Evolutionary conservation across 2,888 invertebrate species (phyloP).

Genomic region (Gerris lacustris): DNA sequence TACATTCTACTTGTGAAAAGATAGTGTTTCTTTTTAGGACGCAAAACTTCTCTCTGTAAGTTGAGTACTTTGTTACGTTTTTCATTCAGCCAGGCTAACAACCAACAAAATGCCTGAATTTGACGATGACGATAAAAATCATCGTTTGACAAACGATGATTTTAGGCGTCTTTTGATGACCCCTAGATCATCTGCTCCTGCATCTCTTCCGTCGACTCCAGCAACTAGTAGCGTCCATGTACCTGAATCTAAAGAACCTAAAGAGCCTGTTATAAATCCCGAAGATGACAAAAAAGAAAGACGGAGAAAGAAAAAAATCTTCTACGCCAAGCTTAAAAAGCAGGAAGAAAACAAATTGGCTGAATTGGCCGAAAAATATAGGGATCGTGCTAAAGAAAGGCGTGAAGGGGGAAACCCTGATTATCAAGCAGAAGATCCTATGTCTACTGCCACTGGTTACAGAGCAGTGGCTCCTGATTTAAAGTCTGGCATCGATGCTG

Average conservation of each 20-base stretch:
- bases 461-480: slow-evolving; percentile 92
- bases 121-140: slow-evolving; percentile 48
- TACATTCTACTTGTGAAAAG: no score
- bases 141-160: slow-evolving; percentile 88
- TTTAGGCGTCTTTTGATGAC: slow-evolving; percentile 93
- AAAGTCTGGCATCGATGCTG: slow-evolving; percentile 84
- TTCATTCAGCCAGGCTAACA: not conserved
- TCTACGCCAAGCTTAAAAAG: slow-evolving; percentile 84
- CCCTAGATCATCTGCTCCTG: slow-evolving; percentile 58
- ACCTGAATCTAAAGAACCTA: slow-evolving; percentile 21
- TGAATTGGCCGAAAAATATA: slow-evolving; percentile 84
- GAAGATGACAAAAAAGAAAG: slow-evolving; percentile 60
- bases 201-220: slow-evolving; percentile 37
- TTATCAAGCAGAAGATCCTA: slow-evolving; percentile 70
- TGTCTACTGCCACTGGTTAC: slow-evolving; percentile 74
- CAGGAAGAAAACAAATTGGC: slow-evolving; percentile 91
- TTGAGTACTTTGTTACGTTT: no score
- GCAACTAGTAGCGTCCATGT: slow-evolving; percentile 25
- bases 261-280: slow-evolving; percentile 30
- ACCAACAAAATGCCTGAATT: slow-evolving; percentile 26
- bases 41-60: no score
- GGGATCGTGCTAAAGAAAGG: slow-evolving; percentile 81
- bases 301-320: slow-evolving; percentile 84
- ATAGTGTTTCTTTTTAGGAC: no score
- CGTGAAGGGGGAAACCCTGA: slow-evolving; percentile 74